phyloP scores from a whole-genome alignment of 2,888 invertebrate species.

The Drosophila nigricruria region DNA sequence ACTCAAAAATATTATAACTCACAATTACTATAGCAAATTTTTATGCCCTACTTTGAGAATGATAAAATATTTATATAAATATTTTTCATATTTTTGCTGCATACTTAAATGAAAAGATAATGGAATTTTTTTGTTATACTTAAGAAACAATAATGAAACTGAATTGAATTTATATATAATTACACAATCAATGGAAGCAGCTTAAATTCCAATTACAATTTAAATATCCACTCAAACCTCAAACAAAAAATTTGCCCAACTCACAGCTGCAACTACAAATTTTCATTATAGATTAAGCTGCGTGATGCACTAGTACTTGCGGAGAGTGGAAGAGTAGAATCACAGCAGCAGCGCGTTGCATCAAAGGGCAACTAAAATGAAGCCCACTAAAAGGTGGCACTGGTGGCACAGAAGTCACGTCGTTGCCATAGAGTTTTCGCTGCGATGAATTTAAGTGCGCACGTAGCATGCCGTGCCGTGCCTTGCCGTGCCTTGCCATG shows the following conservation, averaged over 20 bases:
- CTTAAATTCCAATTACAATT: not conserved
- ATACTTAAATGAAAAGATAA: no score
- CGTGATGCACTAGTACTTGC: constrained; percentile 45
- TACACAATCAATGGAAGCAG: not conserved
- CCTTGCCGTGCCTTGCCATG: not conserved
- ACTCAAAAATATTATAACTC: not conserved
- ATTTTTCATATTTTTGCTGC: not conserved
- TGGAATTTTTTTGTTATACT: not conserved
- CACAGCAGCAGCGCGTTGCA: constrained; percentile 22
- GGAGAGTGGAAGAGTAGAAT: constrained; percentile 16
- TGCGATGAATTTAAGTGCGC: constrained; percentile 38
- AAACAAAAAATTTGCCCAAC: not conserved
- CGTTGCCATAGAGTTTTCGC: constrained; percentile 27
- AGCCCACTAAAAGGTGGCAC: constrained; percentile 54
- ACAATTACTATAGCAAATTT: not conserved
- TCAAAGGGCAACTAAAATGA: constrained; percentile 69
- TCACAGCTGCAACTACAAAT: not conserved
- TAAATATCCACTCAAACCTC: not conserved
- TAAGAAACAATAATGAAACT: not conserved
- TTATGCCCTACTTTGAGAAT: not conserved
- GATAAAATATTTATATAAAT: not conserved
- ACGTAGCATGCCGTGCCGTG: constrained; percentile 44
- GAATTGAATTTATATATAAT: no score
- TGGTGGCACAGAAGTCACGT: constrained; percentile 59
- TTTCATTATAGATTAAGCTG: constrained; percentile 10